Percentiles rank a stretch among this genome's conserved stretches.
Evolutionary conservation across 2,888 invertebrate genomes (phyloP).

Genomic region (Conomelus anceps): DNA sequence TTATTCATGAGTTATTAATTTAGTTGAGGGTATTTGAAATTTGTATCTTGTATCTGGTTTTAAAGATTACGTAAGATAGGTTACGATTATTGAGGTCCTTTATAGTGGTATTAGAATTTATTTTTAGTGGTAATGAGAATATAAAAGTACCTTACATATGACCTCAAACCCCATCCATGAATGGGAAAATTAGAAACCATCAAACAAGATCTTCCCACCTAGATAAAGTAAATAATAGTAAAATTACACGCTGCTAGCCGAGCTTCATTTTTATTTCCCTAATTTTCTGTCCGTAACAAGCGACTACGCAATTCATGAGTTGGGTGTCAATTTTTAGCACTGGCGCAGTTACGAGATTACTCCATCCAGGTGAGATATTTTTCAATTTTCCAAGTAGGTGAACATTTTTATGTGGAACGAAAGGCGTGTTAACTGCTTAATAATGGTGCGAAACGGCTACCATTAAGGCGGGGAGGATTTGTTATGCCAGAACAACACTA

Average conservation of each 20-base stretch:
- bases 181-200: background rate
- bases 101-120: no score
- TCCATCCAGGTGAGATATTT: background rate
- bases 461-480: background rate
- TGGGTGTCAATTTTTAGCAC: background rate
- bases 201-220: background rate
- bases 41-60: no score
- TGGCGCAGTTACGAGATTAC: background rate
- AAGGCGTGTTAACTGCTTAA: background rate
- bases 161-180: no score
- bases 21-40: no score
- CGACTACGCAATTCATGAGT: no score
- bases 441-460: slow-evolving; percentile 3
- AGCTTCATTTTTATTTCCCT: background rate
- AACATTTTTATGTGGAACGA: background rate
- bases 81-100: no score
- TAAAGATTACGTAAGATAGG: no score
- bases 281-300: background rate
- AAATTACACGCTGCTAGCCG: no score
- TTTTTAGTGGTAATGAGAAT: no score
- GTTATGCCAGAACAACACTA: background rate
- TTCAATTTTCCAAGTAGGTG: background rate
- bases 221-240: no score
- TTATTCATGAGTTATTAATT: no score
- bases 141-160: no score